Percentiles rank a stretch among this genome's conserved stretches.
Evolutionary conservation across 2,113 vertebrate genomes (phyloP).

Genomic region (Cnemophilus loriae): DNA sequence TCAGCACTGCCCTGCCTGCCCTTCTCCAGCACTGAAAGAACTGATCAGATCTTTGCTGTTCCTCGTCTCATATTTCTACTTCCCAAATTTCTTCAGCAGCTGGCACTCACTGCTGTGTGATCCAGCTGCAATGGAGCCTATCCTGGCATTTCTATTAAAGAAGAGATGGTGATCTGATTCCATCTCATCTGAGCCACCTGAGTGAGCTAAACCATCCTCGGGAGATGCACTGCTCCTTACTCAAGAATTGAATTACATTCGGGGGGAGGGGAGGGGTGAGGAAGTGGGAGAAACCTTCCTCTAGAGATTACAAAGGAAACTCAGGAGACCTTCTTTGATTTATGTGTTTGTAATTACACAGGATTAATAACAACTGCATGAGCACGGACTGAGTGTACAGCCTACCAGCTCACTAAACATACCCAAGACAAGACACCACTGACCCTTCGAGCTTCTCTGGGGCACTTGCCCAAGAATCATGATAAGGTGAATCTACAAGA

Average conservation of each 20-base stretch:
- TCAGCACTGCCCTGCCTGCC: neutral
- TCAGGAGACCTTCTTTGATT: neutral
- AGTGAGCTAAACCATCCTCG: neutral
- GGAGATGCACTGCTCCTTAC: neutral
- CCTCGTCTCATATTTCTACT: neutral
- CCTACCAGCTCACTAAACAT: neutral
- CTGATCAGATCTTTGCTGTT: neutral
- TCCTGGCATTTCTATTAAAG: accelerated
- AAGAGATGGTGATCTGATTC: neutral
- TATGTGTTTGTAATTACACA: neutral
- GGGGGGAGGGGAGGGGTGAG: neutral
- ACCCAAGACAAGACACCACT: neutral
- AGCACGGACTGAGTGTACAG: neutral
- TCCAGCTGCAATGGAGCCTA: neutral
- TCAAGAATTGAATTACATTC: neutral
- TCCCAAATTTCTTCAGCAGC: neutral
- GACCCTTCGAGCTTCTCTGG: neutral
- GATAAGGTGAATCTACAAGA: neutral
- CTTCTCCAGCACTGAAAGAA: neutral
- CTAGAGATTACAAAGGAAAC: neutral
- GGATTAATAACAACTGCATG: neutral
- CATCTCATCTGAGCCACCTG: neutral
- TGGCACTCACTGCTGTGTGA: neutral
- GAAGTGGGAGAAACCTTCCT: neutral
- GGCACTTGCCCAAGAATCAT: neutral